phyloP scores from a whole-genome alignment of 2,888 invertebrate species.

The Brachypalpus laphriformis region DNA sequence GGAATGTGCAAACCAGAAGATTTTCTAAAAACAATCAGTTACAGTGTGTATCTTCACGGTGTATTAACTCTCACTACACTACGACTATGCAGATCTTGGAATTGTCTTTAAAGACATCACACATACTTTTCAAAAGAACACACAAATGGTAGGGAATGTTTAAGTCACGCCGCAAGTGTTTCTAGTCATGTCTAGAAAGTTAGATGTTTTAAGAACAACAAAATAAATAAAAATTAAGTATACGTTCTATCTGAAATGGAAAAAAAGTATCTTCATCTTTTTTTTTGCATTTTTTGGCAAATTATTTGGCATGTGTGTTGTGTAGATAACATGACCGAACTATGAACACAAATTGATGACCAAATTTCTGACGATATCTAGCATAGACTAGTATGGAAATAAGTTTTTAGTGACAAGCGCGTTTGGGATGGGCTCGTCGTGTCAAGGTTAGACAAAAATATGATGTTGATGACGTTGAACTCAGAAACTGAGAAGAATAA shows the following conservation, averaged over 20 bases:
- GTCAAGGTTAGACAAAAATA: background rate
- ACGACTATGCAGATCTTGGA: slow-evolving; percentile 38
- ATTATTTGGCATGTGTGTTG: background rate
- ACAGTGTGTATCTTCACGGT: slow-evolving; percentile 53
- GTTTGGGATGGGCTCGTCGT: background rate
- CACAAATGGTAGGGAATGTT: background rate
- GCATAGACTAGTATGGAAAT: background rate
- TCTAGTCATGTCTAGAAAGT: background rate
- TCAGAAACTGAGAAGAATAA: background rate
- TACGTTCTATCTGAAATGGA: no score
- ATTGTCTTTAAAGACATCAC: slow-evolving; percentile 21
- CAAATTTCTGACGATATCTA: background rate
- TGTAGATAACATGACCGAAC: background rate
- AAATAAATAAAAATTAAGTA: background rate
- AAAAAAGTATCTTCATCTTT: no score
- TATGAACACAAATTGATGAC: background rate
- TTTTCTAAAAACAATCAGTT: slow-evolving; percentile 49
- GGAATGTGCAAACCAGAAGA: slow-evolving; percentile 64
- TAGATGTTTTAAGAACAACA: background rate
- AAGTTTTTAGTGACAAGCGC: background rate
- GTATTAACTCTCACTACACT: slow-evolving; percentile 15
- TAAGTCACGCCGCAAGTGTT: background rate
- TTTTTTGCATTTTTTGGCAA: background rate
- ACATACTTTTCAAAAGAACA: no score
- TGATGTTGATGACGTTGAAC: background rate